Evolutionary conservation across 2,113 vertebrate species (phyloP).

Genomic region (Vulpes vulpes): DNA sequence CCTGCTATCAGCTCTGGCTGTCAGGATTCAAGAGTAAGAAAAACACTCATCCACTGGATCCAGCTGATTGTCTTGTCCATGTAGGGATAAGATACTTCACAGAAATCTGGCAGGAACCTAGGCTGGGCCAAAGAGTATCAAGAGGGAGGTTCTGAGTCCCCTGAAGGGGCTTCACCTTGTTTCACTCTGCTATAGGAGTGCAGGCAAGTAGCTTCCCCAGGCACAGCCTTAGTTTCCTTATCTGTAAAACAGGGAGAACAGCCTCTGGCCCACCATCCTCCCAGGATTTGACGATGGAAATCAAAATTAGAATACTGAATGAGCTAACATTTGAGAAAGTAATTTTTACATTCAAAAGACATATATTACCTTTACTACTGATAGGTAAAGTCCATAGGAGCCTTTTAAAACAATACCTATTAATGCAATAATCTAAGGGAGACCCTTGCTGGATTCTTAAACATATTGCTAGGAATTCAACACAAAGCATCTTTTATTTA

Average conservation of each 20-base stretch:
- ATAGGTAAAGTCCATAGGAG: slow-evolving; percentile 23
- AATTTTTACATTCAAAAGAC: not conserved
- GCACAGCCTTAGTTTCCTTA: not conserved
- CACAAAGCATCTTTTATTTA: slow-evolving; percentile 70
- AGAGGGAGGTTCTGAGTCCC: not conserved
- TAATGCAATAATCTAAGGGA: slow-evolving; percentile 13
- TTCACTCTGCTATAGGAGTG: not conserved
- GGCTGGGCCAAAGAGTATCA: not conserved
- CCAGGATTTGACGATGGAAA: not conserved
- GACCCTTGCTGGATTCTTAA: slow-evolving; percentile 47
- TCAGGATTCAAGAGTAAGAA: not conserved
- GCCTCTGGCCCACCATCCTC: not conserved
- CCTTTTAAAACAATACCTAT: not conserved
- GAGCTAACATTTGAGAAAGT: not conserved
- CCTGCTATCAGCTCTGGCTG: not conserved
- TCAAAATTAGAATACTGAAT: slow-evolving; percentile 11
- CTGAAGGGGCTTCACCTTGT: not conserved
- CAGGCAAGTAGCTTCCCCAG: not conserved
- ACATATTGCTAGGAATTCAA: slow-evolving; percentile 39
- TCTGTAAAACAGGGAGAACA: not conserved
- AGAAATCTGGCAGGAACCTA: not conserved
- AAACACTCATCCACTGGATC: not conserved
- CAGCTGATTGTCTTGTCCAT: not conserved
- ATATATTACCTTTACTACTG: not conserved
- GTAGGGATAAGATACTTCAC: not conserved